A percentile compares a stretch with the other conserved stretches of the same genome.
Evolutionary conservation across 2,113 vertebrate species (phyloP).

Genomic region (Montifringilla adamsi): DNA sequence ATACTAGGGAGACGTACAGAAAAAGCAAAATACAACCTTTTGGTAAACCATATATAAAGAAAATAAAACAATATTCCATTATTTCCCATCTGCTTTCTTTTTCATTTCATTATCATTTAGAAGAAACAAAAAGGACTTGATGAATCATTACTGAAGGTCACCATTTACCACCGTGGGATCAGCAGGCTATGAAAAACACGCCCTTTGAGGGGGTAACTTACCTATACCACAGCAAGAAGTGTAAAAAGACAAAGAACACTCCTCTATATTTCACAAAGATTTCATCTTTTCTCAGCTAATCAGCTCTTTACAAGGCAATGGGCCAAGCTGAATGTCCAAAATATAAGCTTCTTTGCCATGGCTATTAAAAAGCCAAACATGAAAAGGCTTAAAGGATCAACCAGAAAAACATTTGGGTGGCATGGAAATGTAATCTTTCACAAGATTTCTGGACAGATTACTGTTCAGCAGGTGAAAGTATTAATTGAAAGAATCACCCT

Average conservation of each 20-base stretch:
- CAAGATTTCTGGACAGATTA: background rate
- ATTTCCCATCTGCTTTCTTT: background rate
- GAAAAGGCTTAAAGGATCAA: background rate
- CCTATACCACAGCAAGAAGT: background rate
- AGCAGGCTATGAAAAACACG: background rate
- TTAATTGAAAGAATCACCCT: background rate
- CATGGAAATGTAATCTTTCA: background rate
- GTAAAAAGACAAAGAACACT: background rate
- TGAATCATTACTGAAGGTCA: background rate
- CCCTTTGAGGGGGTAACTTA: background rate
- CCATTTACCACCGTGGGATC: background rate
- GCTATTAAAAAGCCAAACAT: background rate
- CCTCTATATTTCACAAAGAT: background rate
- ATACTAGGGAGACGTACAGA: background rate
- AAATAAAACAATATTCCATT: background rate
- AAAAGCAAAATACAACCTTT: background rate
- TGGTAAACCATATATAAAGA: background rate
- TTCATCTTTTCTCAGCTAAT: background rate
- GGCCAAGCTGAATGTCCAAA: background rate
- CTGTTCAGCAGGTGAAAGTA: slow-evolving; percentile 14
- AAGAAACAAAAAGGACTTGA: background rate
- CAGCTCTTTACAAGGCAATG: background rate
- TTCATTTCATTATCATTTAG: background rate
- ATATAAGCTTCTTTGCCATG: background rate
- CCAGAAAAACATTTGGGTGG: background rate